These are phyloP conservation scores for Melieria picta DNA, from an alignment of 2,888 invertebrate genomes.

Conservation along the genomic window DNA sequence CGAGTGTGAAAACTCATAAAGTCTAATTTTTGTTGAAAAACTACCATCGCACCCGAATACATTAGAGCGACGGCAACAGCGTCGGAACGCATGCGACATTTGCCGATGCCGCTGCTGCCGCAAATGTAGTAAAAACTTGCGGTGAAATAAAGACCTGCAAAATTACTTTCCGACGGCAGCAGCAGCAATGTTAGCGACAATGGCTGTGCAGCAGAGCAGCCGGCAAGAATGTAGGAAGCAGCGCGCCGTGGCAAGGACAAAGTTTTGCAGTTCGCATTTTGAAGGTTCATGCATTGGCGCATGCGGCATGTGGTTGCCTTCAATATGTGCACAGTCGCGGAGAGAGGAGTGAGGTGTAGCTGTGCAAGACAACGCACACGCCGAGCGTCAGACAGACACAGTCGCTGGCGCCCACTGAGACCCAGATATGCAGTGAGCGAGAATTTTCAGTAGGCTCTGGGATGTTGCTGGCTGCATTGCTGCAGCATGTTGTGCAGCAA, in stretches of 20 bases:
- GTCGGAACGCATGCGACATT: neutral
- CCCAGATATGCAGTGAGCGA: neutral
- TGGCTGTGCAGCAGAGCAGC: no score
- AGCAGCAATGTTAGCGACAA: neutral
- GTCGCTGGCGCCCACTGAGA: neutral
- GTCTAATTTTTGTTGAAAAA: slow-evolving; percentile 25
- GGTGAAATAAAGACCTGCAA: slow-evolving; percentile 55
- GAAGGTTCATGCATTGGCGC: slow-evolving; percentile 1
- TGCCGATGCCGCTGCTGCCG: neutral
- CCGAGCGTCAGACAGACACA: neutral
- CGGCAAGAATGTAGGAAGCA: neutral
- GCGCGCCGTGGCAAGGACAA: slow-evolving; percentile 47
- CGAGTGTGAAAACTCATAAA: slow-evolving; percentile 18
- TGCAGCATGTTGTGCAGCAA: slow-evolving; percentile 14
- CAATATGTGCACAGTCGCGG: neutral
- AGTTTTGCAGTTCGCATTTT: slow-evolving; percentile 44
- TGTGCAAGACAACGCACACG: neutral
- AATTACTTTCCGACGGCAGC: slow-evolving; percentile 44
- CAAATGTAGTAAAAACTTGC: slow-evolving; percentile 58
- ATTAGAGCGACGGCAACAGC: neutral
- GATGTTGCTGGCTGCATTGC: neutral
- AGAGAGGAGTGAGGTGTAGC: no score
- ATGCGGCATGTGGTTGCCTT: slow-evolving; percentile 29
- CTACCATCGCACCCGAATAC: neutral
- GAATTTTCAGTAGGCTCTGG: no score